Evolutionary conservation across 2,113 vertebrate species (phyloP), one percentile per base, ranked within the genome.

Genomic region (Brachyistius frenatus): DNA sequence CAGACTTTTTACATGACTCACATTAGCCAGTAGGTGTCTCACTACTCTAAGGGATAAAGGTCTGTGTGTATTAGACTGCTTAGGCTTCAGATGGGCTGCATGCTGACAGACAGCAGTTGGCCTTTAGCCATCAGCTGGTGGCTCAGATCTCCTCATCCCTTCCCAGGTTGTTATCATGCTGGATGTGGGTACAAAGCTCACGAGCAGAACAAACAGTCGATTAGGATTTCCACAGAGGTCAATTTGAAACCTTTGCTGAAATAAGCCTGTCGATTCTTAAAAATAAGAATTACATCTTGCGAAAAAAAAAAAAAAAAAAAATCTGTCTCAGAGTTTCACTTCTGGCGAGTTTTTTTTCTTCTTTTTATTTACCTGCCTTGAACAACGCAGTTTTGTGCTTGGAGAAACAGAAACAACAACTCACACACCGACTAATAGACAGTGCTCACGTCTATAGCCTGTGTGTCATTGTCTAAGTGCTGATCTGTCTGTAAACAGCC

Each of bases 21-120:
- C 4, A 32, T 50, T 23, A 14, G 46, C 83, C 92, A 92, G 88
- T 61, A 91, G 91, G 83, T 78, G 92, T 86, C 91, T 86, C 89
- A 65, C 83, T 81, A 37, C 4, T n/a, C 61, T 4, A 23, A 35
- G 13, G 15, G 37, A 88, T 75, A 14, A 66, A 16, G 1, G 33
- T 23, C 41, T 9, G 52, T 0, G 60, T 66, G 50, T 13, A 23
- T 16, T 13, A 33, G 31, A 52, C 55, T 76, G 37, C 5, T 15
- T 11, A 13, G 65, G 30, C 41, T 14, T 57, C 15, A 11, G 15
- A 7, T 36, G 36, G 31, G 10, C 44, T 61, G 61, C 79, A 79
- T 70, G 70, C 47, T 84, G 78, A 54, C 75, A 74, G 78, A 64
- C 66, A 33, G 46, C 5, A 11, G 47, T 23, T 75, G 66, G 71